These are phyloP conservation scores for Drosophila paracracens DNA, from an alignment of 2,888 invertebrate genomes.

Conservation along the genomic window DNA sequence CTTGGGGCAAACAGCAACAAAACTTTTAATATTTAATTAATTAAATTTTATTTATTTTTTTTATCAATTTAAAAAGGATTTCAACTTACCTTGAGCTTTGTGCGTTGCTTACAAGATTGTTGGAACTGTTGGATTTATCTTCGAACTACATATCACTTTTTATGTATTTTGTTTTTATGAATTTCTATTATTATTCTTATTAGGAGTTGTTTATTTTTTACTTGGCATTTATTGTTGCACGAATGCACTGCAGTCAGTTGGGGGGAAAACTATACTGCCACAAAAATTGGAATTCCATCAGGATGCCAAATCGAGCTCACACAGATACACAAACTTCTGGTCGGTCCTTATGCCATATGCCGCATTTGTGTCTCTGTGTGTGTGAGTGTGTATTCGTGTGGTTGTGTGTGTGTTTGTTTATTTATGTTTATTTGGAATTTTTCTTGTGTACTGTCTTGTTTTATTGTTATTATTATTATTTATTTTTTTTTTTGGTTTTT, in stretches of 20 bases:
- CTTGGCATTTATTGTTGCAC: constrained; percentile 19
- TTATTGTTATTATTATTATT: constrained; percentile 28
- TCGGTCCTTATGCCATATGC: constrained; percentile 46
- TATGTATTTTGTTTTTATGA: constrained; percentile 21
- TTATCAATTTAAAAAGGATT: constrained; percentile 3
- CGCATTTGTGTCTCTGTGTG: constrained; percentile 5
- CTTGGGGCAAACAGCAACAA: neutral
- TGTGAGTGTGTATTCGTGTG: constrained; percentile 12
- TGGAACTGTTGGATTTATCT: constrained; percentile 31
- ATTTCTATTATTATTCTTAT: constrained; percentile 13
- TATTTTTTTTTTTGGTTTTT: constrained; percentile 8
- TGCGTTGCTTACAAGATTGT: constrained; percentile 45
- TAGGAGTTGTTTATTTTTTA: constrained; percentile 8
- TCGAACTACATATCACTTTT: constrained; percentile 58
- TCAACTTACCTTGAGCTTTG: constrained; percentile 60
- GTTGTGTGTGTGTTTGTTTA: constrained; percentile 8
- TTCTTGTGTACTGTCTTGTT: constrained; percentile 30
- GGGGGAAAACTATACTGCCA: constrained; percentile 28
- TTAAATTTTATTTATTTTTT: neutral
- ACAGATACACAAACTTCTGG: constrained; percentile 37
- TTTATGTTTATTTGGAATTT: constrained; percentile 20
- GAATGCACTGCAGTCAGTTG: constrained; percentile 3
- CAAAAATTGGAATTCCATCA: constrained; percentile 14
- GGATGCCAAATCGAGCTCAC: constrained; percentile 29
- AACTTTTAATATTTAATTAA: neutral